Evolutionary conservation across 2,888 invertebrate genomes (phyloP).

Genomic region (Meloe dianella): DNA sequence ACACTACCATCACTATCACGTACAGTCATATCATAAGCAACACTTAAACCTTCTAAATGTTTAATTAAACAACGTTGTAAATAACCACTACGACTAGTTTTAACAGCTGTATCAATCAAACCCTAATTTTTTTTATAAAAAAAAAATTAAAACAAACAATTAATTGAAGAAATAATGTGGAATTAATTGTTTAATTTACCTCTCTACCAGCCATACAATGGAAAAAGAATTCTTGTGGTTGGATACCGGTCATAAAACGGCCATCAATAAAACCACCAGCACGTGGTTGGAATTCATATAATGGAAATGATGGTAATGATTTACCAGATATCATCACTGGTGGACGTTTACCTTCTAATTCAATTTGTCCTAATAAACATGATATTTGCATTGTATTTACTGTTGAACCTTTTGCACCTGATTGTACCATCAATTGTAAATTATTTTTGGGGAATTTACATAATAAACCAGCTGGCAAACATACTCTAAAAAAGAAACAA

Average conservation of each 20-base stretch:
- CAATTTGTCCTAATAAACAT: slow-evolving; percentile 96
- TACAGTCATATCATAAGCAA: slow-evolving; percentile 94
- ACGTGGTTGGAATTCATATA: slow-evolving; percentile 86
- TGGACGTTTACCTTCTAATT: slow-evolving; percentile 96
- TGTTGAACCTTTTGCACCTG: slow-evolving; percentile 98
- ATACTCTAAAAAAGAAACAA: slow-evolving; percentile 62
- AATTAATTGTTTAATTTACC: slow-evolving; percentile 60
- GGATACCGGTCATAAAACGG: slow-evolving; percentile 97
- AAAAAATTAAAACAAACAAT: slow-evolving; percentile 28
- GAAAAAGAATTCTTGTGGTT: slow-evolving; percentile 98
- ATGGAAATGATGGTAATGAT: slow-evolving; percentile 88
- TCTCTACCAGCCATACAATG: slow-evolving; percentile 99
- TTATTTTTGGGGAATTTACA: slow-evolving; percentile 93
- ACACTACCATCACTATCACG: slow-evolving; percentile 93
- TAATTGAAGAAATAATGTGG: too few relatives aligned
- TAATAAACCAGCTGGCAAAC: slow-evolving; percentile 83
- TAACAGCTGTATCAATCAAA: slow-evolving; percentile 98
- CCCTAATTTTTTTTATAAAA: slow-evolving; percentile 63
- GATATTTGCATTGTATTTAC: slow-evolving; percentile 99
- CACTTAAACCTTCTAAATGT: slow-evolving; percentile 93
- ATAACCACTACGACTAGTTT: slow-evolving; percentile 98
- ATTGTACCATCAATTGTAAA: slow-evolving; percentile 97
- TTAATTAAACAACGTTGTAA: slow-evolving; percentile 96
- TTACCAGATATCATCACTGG: slow-evolving; percentile 94
- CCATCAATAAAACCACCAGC: slow-evolving; percentile 97